Percentiles rank a stretch among this genome's conserved stretches.
Evolutionary conservation across 2,888 invertebrate species (phyloP).

Genomic region (Trachelus iudaicus): DNA sequence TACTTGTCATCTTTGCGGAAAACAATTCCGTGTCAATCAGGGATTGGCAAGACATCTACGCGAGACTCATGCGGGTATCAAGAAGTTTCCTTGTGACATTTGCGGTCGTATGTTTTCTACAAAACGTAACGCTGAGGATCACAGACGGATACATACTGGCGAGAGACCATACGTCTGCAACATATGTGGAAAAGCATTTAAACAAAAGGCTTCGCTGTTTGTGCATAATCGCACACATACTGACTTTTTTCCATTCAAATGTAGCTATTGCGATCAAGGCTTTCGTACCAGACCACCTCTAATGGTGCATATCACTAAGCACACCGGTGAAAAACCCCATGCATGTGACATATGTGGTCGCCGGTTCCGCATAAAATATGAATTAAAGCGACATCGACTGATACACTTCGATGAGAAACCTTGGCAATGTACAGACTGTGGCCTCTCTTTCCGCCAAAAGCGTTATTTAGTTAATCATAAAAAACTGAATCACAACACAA

Average conservation of each 20-base stretch:
- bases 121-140: slow-evolving; percentile 72
- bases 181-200: slow-evolving; percentile 73
- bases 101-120: slow-evolving; percentile 73
- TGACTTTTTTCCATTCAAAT: slow-evolving; percentile 69
- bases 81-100: slow-evolving; percentile 70
- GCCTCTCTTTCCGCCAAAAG: slow-evolving; percentile 67
- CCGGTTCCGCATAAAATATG: slow-evolving; percentile 71
- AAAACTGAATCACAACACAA: slow-evolving; percentile 60
- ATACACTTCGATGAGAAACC: slow-evolving; percentile 69
- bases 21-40: slow-evolving; percentile 74
- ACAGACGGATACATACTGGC: slow-evolving; percentile 72
- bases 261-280: slow-evolving; percentile 72
- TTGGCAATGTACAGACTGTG: slow-evolving; percentile 66
- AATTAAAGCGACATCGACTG: slow-evolving; percentile 69
- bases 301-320: slow-evolving; percentile 70
- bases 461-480: slow-evolving; percentile 69
- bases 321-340: slow-evolving; percentile 74
- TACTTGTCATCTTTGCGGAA: slow-evolving; percentile 76
- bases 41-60: slow-evolving; percentile 73
- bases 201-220: slow-evolving; percentile 75
- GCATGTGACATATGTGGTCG: slow-evolving; percentile 71
- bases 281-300: slow-evolving; percentile 72
- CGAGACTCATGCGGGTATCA: slow-evolving; percentile 73
- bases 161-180: slow-evolving; percentile 71
- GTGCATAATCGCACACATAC: slow-evolving; percentile 73